Evolutionary conservation across 2,888 invertebrate species (phyloP), one percentile per base, ranked within the genome.

Genomic region (Andricus quercusramuli): DNA sequence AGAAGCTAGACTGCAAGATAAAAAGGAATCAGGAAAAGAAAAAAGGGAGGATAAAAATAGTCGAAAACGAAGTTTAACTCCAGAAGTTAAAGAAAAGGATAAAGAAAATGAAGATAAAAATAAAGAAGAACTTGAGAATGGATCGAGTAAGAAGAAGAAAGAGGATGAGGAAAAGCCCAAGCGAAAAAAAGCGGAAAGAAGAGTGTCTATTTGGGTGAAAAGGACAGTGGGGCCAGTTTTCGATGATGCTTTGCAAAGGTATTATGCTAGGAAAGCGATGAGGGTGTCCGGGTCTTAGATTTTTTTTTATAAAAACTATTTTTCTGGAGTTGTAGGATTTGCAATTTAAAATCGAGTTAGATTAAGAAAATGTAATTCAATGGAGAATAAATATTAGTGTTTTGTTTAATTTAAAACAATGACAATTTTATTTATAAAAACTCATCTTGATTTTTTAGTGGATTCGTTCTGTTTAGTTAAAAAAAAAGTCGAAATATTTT

Each of bases 171-270:
- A 84, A 66, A 79, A 37, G 41, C 20, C 51, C 25, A 47, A 78
- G 56, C 25, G 22, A 65, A 56, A 37, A 82, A 74, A 76, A 77
- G 65, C 80, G 22, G 77, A 78, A 70, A 68, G 41, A 82, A 96
- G 96, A 93, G 93, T 95, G 82, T 95, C 96, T 89, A 96, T 97
- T 88, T 97, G 97, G 97, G 95, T 96, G 88, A 98, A 98, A 90
- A 94, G 97, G 86, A 98, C 97, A 44, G 95, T 97, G 22, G 98
- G 97, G 11, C 94, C 94, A 77, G 94, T 95, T 3, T 97, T 96
- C 92, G 96, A 96, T 80, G 96, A 95, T 80, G 97, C 98, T 22
- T 91, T 97, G 47, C 94, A 95, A 88, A 94, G 96, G 88, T 97
- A 97, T 93, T 96, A 95, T 90, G 95, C 95, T 89, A 94, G 97